Percentiles rank a stretch among this genome's conserved stretches.
Evolutionary conservation across 1,140 invertebrate species (phyloP).

Genomic region (Sycobia sp.): DNA sequence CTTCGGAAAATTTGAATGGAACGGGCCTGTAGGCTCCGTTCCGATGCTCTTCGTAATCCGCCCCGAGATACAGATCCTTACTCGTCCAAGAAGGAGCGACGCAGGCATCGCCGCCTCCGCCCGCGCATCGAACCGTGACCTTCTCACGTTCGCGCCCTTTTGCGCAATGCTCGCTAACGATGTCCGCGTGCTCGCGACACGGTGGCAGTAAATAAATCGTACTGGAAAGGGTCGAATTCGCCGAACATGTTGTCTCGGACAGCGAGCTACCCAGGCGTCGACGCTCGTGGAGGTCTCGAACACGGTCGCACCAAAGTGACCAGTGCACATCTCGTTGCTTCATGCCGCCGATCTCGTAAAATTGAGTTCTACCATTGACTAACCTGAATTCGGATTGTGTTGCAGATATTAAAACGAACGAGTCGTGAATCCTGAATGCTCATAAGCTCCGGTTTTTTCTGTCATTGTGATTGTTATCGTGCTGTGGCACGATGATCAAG

Average conservation of each 20-base stretch:
- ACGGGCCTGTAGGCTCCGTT: constrained; percentile 44
- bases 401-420: constrained; percentile 2
- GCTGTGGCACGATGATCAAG: too few species aligned
- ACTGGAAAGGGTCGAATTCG: constrained; percentile 57
- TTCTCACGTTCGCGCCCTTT: background rate
- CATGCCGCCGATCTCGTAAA: constrained; percentile 52
- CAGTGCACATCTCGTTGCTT: constrained; percentile 53
- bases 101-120: too few species aligned
- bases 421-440: too few species aligned
- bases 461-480: too few species aligned
- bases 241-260: constrained; percentile 62
- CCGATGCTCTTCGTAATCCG: constrained; percentile 41
- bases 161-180: background rate
- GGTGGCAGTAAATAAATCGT: constrained; percentile 53
- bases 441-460: background rate
- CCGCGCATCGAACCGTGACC: too few species aligned
- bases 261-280: constrained; percentile 55
- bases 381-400: too few species aligned
- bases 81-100: too few species aligned
- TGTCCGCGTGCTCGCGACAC: constrained; percentile 37
- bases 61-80: constrained; percentile 48
- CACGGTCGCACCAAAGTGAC: constrained; percentile 64
- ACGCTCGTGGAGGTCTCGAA: constrained; percentile 52
- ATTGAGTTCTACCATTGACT: constrained; percentile 47
- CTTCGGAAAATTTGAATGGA: constrained; percentile 41